Percentiles rank a stretch among this genome's conserved stretches.
Evolutionary conservation across 2,888 invertebrate species (phyloP).

Genomic region (Drosophila siamana): DNA sequence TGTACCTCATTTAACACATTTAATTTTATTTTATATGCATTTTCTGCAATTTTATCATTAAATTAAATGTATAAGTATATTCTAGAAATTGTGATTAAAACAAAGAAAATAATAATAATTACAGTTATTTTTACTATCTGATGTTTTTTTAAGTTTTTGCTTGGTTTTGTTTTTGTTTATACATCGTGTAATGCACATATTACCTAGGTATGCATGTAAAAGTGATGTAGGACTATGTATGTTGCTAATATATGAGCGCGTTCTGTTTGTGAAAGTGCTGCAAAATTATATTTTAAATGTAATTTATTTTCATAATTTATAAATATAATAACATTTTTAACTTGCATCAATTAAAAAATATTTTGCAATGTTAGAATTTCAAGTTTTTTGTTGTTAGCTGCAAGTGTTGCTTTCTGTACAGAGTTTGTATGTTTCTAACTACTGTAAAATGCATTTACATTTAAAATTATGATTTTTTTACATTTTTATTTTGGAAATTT

Average conservation of each 20-base stretch:
- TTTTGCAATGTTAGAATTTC: conserved; percentile 60
- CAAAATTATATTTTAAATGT: conserved; percentile 65
- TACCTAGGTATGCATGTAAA: conserved; percentile 45
- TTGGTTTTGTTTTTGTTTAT: conserved; percentile 36
- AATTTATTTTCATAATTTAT: conserved; percentile 41
- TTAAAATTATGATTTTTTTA: conserved; percentile 62
- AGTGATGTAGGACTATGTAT: conserved; percentile 17
- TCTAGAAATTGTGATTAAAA: conserved; percentile 74
- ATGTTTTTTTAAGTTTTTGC: conserved; percentile 48
- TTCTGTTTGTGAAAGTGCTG: conserved; percentile 66
- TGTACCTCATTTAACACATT: conserved; percentile 38
- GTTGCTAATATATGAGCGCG: conserved; percentile 33
- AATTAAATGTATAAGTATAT: conserved; percentile 63
- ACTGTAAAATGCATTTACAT: conserved; percentile 74
- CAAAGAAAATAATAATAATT: conserved; percentile 66
- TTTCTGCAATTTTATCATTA: conserved; percentile 42
- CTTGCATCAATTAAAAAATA: conserved; percentile 64
- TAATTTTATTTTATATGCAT: conserved; percentile 53
- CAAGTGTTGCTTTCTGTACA: conserved; percentile 79
- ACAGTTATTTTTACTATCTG: conserved; percentile 54
- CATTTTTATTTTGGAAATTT: conserved; percentile 53
- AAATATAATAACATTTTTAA: conserved; percentile 53
- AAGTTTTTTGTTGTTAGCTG: conserved; percentile 51
- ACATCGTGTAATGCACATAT: conserved; percentile 54
- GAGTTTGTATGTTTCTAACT: conserved; percentile 73